phyloP scores from a whole-genome alignment of 2,888 invertebrate species.

The Boloria euphrosyne region DNA sequence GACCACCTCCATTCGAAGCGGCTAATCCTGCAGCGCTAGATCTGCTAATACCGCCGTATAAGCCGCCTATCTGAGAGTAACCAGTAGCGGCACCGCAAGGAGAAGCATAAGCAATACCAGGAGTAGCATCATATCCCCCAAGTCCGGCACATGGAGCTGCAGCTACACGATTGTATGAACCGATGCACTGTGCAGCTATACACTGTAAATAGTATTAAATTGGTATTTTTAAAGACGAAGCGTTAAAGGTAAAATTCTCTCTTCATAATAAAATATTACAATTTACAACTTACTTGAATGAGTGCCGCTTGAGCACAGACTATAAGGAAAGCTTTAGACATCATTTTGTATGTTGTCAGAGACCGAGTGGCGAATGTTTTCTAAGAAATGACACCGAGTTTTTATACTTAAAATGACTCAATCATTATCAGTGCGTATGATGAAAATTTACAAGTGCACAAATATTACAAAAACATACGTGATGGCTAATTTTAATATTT shows the following conservation, averaged over 20 bases:
- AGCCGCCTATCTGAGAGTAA: slow-evolving; percentile 19
- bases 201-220: slow-evolving; percentile 33
- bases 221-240: neutral
- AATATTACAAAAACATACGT: slow-evolving; percentile 2
- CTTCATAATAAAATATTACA: neutral
- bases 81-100: slow-evolving; percentile 21
- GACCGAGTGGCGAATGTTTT: slow-evolving; percentile 10
- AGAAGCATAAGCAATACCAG: slow-evolving; percentile 6
- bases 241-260: too few relatives aligned
- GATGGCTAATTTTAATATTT: neutral
- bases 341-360: slow-evolving; percentile 28
- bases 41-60: slow-evolving; percentile 4
- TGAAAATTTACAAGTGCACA: neutral
- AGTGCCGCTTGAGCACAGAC: slow-evolving; percentile 46
- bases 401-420: neutral
- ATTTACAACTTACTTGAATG: slow-evolving; percentile 44
- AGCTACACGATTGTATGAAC: slow-evolving; percentile 13
- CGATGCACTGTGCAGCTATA: slow-evolving; percentile 42
- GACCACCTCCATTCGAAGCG: slow-evolving; percentile 33
- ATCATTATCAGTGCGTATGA: neutral
- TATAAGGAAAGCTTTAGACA: slow-evolving; percentile 44
- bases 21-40: slow-evolving; percentile 1
- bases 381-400: neutral
- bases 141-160: neutral
- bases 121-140: neutral